A percentile compares a stretch with the other conserved stretches of the same genome.
Evolutionary conservation across 2,888 invertebrate genomes (phyloP).

Genomic region (Cheilosia vernalis): DNA sequence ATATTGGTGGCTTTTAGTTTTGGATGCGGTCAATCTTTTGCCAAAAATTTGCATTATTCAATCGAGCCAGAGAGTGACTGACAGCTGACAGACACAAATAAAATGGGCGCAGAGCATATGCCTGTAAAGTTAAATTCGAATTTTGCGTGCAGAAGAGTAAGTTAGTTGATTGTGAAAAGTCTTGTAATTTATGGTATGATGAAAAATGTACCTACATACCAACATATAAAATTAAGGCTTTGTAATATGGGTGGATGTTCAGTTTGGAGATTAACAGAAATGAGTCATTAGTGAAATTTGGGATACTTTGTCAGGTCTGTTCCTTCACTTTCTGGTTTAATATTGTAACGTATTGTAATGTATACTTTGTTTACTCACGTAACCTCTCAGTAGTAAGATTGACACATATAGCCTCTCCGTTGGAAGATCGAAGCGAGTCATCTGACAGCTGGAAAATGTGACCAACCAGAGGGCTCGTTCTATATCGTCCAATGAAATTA

Average conservation of each 20-base stretch:
- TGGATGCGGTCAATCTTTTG: slow-evolving; percentile 23
- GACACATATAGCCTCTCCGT: too few relatives aligned
- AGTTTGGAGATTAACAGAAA: background rate
- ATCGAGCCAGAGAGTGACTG: slow-evolving; percentile 57
- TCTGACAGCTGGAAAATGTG: too few relatives aligned
- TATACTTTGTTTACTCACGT: too few relatives aligned
- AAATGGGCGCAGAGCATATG: slow-evolving; percentile 41
- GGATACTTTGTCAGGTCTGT: background rate
- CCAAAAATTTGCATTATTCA: slow-evolving; percentile 64
- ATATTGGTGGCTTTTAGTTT: slow-evolving; percentile 22
- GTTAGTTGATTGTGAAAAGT: slow-evolving; percentile 23
- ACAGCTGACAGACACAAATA: slow-evolving; percentile 71
- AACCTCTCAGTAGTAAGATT: too few relatives aligned
- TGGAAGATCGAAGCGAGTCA: too few relatives aligned
- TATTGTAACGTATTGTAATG: too few relatives aligned
- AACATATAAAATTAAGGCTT: slow-evolving; percentile 1
- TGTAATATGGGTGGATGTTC: background rate
- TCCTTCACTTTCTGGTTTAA: too few relatives aligned
- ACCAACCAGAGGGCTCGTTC: too few relatives aligned
- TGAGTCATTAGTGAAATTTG: slow-evolving; percentile 16
- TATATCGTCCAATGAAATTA: too few relatives aligned
- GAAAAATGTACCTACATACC: background rate
- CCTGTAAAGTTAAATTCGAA: slow-evolving; percentile 59
- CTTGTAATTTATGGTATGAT: background rate
- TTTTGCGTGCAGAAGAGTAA: slow-evolving; percentile 59